Percentiles rank a stretch among this genome's conserved stretches.
These are phyloP conservation scores for Parauchenoglanis ngamensis DNA, from an alignment of 2,797 vertebrate species.

Conservation along the genomic window DNA sequence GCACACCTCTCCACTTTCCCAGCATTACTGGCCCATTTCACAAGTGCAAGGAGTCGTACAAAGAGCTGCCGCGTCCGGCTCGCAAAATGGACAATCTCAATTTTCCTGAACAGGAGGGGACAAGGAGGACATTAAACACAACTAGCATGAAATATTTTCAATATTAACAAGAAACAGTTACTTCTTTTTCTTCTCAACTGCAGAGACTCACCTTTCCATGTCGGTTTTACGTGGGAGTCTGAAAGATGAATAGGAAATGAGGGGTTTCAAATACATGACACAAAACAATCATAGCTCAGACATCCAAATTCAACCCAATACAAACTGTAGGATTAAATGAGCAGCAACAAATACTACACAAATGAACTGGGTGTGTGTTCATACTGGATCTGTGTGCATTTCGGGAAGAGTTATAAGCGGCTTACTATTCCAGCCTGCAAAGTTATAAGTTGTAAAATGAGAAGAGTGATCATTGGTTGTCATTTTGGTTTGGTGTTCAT, in stretches of 20 bases:
- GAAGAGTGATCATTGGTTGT: neutral
- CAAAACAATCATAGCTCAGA: neutral
- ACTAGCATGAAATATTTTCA: neutral
- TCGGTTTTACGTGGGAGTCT: slow-evolving; percentile 97
- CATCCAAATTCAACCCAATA: neutral
- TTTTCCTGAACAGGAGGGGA: slow-evolving; percentile 82
- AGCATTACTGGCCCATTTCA: slow-evolving; percentile 99
- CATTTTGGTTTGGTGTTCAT: neutral
- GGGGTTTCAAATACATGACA: neutral
- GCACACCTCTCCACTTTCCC: slow-evolving; percentile 99
- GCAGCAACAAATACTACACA: neutral
- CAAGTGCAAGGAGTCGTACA: slow-evolving; percentile 91
- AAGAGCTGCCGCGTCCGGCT: slow-evolving; percentile 97
- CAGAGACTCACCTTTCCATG: slow-evolving; percentile 90
- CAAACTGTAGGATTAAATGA: neutral
- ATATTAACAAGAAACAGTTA: neutral
- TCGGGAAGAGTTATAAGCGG: too few relatives aligned
- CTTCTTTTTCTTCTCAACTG: neutral
- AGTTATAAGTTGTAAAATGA: neutral
- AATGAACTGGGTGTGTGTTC: neutral
- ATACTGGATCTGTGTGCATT: neutral
- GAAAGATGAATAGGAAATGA: slow-evolving; percentile 14
- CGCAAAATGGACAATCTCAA: slow-evolving; percentile 98
- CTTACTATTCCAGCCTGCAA: neutral
- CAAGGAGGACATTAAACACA: neutral